Percentiles rank a stretch among this genome's conserved stretches.
phyloP scores from a whole-genome alignment of 1,140 invertebrate species.

The Atopsyche davidsoni region DNA sequence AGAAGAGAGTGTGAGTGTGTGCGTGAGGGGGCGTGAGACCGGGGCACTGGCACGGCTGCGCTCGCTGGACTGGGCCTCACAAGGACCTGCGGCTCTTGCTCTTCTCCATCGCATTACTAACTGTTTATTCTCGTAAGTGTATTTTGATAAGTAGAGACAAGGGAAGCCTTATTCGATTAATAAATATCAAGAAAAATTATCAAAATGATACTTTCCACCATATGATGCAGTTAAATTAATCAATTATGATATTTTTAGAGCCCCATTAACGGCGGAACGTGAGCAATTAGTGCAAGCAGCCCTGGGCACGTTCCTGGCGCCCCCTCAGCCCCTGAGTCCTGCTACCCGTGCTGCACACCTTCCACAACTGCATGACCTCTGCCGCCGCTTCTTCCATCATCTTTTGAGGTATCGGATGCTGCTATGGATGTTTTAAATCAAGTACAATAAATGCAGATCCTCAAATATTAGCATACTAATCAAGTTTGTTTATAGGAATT shows the following conservation, averaged over 20 bases:
- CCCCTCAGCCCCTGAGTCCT: conserved; percentile 30
- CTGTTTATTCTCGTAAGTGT: conserved; percentile 25
- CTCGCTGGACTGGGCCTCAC: conserved; percentile 20
- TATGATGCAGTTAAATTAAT: neutral
- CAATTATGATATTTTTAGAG: conserved; percentile 11
- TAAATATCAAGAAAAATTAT: neutral
- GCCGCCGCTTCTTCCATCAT: conserved; percentile 42
- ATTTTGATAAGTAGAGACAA: neutral
- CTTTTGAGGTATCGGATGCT: conserved; percentile 42
- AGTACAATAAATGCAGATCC: no score
- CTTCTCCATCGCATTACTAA: conserved; percentile 27
- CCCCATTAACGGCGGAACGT: conserved; percentile 18
- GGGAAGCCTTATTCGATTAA: neutral
- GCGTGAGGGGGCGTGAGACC: conserved; percentile 18
- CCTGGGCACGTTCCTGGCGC: conserved; percentile 39
- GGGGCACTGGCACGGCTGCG: conserved; percentile 20
- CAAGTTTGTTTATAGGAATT: no score
- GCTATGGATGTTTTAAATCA: no score
- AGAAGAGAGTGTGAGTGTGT: conserved; percentile 10
- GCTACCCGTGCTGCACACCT: conserved; percentile 34
- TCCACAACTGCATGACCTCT: conserved; percentile 39
- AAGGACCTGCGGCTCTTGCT: conserved; percentile 23
- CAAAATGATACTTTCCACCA: neutral
- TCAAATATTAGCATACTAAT: no score
- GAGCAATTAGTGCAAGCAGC: conserved; percentile 33